Base-by-base conservation (phyloP, 2,888 invertebrate genomes). In the Drosophila prostipennis region DNA sequence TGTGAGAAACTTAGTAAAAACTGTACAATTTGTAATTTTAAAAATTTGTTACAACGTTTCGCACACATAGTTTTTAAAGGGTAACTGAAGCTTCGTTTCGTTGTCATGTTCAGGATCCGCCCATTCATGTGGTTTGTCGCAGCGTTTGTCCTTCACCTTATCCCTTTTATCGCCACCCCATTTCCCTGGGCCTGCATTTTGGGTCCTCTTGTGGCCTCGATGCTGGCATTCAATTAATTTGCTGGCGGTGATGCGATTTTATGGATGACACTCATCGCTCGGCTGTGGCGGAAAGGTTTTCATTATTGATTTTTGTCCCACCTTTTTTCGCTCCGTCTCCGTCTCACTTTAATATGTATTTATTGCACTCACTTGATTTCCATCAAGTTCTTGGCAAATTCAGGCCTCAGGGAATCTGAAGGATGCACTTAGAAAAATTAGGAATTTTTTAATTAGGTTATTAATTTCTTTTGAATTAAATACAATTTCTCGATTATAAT, bases 331-430 rank as follows among this genome's bases (percentile, higher is more conserved):
- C 45, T 46, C 29, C 19, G 13, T 52, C 53, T 46, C 19, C 2
- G 43, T 46, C 36, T 32, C 70, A 52, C 55, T 71, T 55, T 69
- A 80, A 77, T 63, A 63, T 73, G 54, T 71, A 70, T 77, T 79
- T 81, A 74, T 71, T 79, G 82, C 82, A 79, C 71, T 72, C 72
- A 75, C 78, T 78, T 78, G 82, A 85, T 78, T 79, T 74, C 75
- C 80, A 76, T 74, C 67, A 68, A 68, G 59, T 65, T 77, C 34
- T 37, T 57, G 53, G 36, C 70, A 56, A 43, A 63, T 59, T 43
- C 51, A 37, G 60, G 57, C 39, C 39, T 26, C 0, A 23, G 32
- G 39, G 48, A 4, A 32, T 8, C 19, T 32, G 51, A 4, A 10
- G 13, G 26, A n/a, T 49, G 39, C 61, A 61, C 57, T 42, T 1